Conservation (phyloP, 2,113 vertebrate species). For the Scalopus aquaticus region DNA sequence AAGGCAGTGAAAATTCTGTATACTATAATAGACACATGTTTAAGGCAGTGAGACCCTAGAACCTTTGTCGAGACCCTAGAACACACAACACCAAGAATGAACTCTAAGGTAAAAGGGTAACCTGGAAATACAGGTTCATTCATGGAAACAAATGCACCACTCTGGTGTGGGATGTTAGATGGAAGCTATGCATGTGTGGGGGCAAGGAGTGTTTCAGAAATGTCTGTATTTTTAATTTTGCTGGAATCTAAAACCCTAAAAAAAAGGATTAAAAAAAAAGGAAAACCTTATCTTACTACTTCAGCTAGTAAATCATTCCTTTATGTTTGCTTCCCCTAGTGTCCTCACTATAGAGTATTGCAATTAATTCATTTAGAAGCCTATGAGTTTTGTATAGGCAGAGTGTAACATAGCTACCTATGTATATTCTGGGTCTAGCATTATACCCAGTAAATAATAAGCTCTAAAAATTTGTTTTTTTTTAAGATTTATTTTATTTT, state of each 20-base stretch:
- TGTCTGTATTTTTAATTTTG: neutral
- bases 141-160: neutral
- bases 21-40: neutral
- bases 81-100: neutral
- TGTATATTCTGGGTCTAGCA: neutral
- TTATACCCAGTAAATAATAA: neutral
- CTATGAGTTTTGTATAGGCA: neutral
- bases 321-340: neutral
- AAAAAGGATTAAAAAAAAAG: neutral
- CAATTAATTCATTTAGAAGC: neutral
- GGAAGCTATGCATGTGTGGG: neutral
- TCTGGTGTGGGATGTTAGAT: no score
- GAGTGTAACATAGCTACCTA: neutral
- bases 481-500: no score
- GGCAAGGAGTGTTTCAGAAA: neutral
- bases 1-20: neutral
- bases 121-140: neutral
- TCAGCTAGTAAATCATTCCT: neutral
- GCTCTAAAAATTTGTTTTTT: neutral
- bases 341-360: neutral
- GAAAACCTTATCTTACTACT: neutral
- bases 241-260: neutral
- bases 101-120: neutral
- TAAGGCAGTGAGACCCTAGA: neutral
- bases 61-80: neutral